Conservation (phyloP, 2,888 invertebrate genomes). For the Oeneis ivallda region DNA sequence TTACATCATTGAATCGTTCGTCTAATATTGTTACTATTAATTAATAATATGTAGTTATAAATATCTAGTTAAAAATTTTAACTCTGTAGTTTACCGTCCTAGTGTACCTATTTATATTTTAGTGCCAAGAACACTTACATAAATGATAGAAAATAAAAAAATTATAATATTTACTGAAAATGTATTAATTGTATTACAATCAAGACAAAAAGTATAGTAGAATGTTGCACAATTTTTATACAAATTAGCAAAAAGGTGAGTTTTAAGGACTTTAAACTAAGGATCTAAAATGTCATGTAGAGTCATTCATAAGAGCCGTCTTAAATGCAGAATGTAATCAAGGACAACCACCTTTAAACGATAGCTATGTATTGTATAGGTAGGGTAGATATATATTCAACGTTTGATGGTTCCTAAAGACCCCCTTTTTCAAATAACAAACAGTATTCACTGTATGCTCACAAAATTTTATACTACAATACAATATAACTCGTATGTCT, state of each 20-base stretch:
- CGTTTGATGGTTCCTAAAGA: not conserved
- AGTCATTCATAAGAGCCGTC: no score
- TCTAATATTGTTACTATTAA: slow-evolving; percentile 10
- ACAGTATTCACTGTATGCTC: slow-evolving; percentile 4
- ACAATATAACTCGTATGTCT: not conserved
- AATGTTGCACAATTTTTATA: slow-evolving; percentile 33
- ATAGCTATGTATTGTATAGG: no score
- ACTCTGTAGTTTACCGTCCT: slow-evolving; percentile 46
- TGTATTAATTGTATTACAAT: slow-evolving; percentile 26
- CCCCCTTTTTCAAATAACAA: not conserved
- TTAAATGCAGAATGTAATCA: no score
- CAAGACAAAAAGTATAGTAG: slow-evolving; percentile 22
- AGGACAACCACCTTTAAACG: no score
- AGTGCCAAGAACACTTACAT: slow-evolving; percentile 49
- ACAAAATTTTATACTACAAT: not conserved
- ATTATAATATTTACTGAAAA: slow-evolving; percentile 11
- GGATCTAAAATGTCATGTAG: not conserved
- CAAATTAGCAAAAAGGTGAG: slow-evolving; percentile 12
- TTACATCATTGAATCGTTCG: slow-evolving; percentile 20
- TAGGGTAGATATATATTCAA: no score
- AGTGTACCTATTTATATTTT: slow-evolving; percentile 39
- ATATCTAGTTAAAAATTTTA: slow-evolving; percentile 3
- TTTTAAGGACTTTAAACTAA: slow-evolving; percentile 1
- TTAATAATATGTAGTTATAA: slow-evolving; percentile 18
- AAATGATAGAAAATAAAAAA: slow-evolving; percentile 16